Evolutionary conservation across 2,888 invertebrate genomes (phyloP), one percentile per base, ranked within the genome.

Genomic region (Keiferia lycopersicella): DNA sequence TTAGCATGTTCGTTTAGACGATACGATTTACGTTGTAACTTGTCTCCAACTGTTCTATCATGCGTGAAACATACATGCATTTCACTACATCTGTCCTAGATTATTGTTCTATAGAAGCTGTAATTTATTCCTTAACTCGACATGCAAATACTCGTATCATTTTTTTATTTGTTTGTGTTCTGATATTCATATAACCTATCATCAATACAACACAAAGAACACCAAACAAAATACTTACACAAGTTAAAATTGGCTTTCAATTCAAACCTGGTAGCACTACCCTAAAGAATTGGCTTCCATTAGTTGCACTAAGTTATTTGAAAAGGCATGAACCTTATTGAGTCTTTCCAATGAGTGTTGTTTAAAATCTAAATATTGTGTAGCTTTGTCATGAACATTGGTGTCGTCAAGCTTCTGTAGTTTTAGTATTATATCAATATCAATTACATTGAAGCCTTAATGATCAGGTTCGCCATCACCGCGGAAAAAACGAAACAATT

Each of bases 401-500:
- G 75, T 87, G 84, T 87, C 72, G 86, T 88, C 69, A 67, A 69
- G 71, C 82, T 85, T 83, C 51, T 73, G 74, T 83, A 79, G 77
- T 69, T 70, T 14, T 57, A 48, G 10, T 63, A 39, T 48, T 64
- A 53, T 61, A 56, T 63, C 38, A 67, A 61, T 63, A 61, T 68
- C 20, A 58, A 14, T 64, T 48, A 62, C 62, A 64, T 53, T 62
- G 22, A 51, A 58, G 14, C 63, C 8, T 76, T 79, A 77, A 71
- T 75, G 71, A 78, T 72, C 89, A 96, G 96, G 95, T 79, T 94
- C 95, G 50, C 96, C 96, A 34, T 96, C 96, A 62, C 96, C 95
- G 59, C 93, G 95, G 74, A 95, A 96, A 88, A 95, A 95, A 86
- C 93, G 96, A 73, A 96, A 95, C 87, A 96, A 95, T 82, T 96